Percentiles rank a stretch among this genome's conserved stretches.
phyloP scores from a whole-genome alignment of 1,140 invertebrate genomes.

The Meloidogyne floridensis region DNA sequence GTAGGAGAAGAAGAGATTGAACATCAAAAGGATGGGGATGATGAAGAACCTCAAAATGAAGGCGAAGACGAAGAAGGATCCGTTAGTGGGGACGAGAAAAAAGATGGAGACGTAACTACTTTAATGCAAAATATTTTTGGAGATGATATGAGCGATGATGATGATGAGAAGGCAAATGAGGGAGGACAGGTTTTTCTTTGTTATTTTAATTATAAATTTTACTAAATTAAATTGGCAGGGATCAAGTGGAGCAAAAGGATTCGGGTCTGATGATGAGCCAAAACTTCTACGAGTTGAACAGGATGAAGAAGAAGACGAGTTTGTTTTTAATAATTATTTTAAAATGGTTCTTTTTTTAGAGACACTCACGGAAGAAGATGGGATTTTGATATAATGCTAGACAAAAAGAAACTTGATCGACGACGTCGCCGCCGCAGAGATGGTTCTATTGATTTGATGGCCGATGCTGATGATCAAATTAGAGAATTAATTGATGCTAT shows the following conservation, averaged over 20 bases:
- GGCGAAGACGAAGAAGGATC: neutral
- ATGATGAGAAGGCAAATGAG: conserved; percentile 33
- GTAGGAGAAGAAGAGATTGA: neutral
- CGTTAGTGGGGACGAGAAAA: neutral
- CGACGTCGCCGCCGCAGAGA: conserved; percentile 33
- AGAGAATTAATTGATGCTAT: conserved; percentile 53
- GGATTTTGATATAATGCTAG: conserved; percentile 52
- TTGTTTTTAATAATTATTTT: conserved; percentile 5
- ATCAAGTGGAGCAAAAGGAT: neutral
- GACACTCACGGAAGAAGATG: conserved; percentile 24
- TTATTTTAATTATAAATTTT: neutral
- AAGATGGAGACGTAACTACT: neutral
- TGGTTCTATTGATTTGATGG: conserved; percentile 59
- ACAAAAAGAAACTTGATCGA: conserved; percentile 49
- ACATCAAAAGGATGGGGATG: neutral
- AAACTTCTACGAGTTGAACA: conserved; percentile 26
- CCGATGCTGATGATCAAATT: conserved; percentile 59
- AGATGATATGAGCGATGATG: conserved; percentile 44
- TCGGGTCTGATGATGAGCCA: conserved; percentile 32
- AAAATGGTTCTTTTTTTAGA: conserved; percentile 20
- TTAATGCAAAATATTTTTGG: conserved; percentile 57
- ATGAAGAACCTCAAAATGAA: neutral
- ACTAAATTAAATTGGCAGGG: neutral
- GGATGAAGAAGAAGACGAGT: conserved; percentile 38
- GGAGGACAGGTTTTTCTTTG: conserved; percentile 26